Conservation (phyloP, 2,113 vertebrate genomes). For the Hemibagrus wyckioides region DNA sequence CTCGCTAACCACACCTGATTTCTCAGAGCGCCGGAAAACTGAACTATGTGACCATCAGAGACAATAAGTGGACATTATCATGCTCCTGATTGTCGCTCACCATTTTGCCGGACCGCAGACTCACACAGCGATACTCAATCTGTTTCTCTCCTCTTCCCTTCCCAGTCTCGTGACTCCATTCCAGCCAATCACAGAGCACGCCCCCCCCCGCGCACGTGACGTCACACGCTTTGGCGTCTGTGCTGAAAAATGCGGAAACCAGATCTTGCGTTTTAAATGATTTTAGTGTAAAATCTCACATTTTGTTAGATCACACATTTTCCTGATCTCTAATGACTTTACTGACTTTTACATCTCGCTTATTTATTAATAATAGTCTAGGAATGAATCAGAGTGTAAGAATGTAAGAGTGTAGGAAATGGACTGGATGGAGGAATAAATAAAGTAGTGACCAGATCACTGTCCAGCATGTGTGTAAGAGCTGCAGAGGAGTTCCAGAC, state of each 20-base stretch:
- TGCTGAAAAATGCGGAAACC: background rate
- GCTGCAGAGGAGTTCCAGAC: too few species aligned
- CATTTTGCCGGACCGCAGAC: conserved; percentile 65
- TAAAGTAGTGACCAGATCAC: too few species aligned
- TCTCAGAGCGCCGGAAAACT: background rate
- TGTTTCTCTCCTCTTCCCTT: conserved; percentile 57
- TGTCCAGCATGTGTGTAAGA: too few species aligned
- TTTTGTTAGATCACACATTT: background rate
- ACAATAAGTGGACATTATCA: background rate
- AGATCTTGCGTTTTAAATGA: background rate
- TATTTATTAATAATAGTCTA: too few species aligned
- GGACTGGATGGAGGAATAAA: too few species aligned
- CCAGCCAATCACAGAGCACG: conserved; percentile 57
- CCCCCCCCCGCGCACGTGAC: background rate
- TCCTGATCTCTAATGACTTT: background rate
- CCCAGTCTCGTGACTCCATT: conserved; percentile 66
- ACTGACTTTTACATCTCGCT: background rate
- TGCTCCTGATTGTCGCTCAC: conserved; percentile 59
- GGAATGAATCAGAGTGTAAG: too few species aligned
- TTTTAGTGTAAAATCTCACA: background rate
- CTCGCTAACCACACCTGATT: background rate
- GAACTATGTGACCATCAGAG: accelerated
- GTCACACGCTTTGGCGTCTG: background rate
- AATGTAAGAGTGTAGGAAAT: too few species aligned
- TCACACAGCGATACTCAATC: conserved; percentile 56